Conservation (phyloP, 2,113 vertebrate species). For the Rana temporaria region DNA sequence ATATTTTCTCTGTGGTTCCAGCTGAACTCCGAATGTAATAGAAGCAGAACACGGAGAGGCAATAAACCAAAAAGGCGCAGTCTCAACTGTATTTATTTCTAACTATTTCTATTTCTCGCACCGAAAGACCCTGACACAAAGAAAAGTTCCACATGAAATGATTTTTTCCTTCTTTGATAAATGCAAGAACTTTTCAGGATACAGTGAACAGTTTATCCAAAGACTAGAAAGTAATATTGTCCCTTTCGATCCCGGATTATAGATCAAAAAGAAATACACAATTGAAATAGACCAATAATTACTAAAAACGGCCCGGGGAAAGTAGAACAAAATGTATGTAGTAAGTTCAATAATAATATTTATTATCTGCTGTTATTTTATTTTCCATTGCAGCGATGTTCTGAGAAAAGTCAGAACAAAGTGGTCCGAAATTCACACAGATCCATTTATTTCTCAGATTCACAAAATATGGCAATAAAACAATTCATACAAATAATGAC, state of each 20-base stretch:
- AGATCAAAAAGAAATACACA: background rate
- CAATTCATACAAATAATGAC: too few species aligned
- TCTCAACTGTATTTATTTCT: slow-evolving; percentile 10
- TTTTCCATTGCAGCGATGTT: background rate
- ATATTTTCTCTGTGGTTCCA: background rate
- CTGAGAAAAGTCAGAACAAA: background rate
- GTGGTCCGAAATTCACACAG: background rate
- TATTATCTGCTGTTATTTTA: slow-evolving; percentile 6
- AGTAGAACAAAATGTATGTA: background rate
- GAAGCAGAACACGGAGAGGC: background rate
- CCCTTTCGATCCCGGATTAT: background rate
- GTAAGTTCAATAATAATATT: background rate
- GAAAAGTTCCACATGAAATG: slow-evolving; percentile 20
- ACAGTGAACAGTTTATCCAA: background rate
- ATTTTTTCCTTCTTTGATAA: background rate
- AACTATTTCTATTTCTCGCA: slow-evolving; percentile 22
- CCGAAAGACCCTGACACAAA: background rate
- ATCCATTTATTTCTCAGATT: too few species aligned
- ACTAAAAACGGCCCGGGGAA: background rate
- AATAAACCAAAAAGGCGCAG: background rate
- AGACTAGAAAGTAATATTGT: background rate
- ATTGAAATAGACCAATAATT: background rate
- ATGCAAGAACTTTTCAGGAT: background rate
- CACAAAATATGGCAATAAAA: too few species aligned
- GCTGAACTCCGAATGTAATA: background rate